These are phyloP conservation scores for Cyanoramphus novaezelandiae DNA, from an alignment of 2,113 vertebrate species.

Conservation along the genomic window DNA sequence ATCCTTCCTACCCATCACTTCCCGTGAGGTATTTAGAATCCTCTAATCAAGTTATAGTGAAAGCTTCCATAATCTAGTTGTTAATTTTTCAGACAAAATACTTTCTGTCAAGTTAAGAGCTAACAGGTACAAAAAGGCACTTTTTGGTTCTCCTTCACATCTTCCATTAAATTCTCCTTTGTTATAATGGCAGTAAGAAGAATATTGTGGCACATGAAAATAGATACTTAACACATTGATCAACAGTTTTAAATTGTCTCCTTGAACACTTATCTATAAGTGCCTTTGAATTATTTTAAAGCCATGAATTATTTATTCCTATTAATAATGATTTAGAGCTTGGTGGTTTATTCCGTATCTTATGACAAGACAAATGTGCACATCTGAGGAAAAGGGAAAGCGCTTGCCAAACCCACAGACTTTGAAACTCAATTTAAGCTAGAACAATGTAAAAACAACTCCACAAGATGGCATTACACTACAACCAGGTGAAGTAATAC, in stretches of 20 bases:
- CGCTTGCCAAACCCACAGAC: background rate
- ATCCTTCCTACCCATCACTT: background rate
- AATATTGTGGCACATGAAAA: background rate
- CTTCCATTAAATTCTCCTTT: background rate
- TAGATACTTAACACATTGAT: background rate
- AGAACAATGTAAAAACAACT: background rate
- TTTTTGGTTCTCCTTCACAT: background rate
- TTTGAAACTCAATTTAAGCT: background rate
- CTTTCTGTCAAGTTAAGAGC: background rate
- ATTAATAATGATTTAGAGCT: background rate
- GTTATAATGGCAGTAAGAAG: background rate
- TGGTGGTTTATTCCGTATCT: background rate
- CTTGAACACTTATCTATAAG: background rate
- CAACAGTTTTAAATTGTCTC: background rate
- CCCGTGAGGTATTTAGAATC: background rate
- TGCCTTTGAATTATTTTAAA: background rate
- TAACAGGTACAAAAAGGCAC: background rate
- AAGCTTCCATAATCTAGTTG: background rate
- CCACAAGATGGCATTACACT: conserved; percentile 35
- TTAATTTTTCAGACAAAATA: background rate
- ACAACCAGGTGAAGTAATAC: background rate
- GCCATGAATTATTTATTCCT: background rate
- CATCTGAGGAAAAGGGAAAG: background rate
- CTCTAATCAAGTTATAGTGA: background rate
- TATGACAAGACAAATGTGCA: background rate